Conservation (phyloP, 92 coral and sea anemone genomes). For the Zoanthus sociatus region DNA sequence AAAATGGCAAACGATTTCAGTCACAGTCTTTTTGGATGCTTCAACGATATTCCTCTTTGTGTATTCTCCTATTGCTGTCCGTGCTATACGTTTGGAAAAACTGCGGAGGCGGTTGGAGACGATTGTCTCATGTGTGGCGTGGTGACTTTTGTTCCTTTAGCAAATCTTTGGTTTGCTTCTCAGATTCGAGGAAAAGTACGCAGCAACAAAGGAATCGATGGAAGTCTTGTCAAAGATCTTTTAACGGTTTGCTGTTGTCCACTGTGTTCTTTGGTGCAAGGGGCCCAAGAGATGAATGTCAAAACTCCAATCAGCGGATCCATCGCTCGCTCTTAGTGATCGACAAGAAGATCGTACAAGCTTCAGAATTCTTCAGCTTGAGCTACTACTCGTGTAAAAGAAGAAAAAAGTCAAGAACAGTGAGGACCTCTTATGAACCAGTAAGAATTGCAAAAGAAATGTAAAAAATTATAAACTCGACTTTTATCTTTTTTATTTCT, state of each 20-base stretch:
- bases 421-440: neutral
- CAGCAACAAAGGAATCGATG: slow-evolving; percentile 88
- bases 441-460: neutral
- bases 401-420: neutral
- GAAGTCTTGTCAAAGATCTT: slow-evolving; percentile 76
- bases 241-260: slow-evolving; percentile 87
- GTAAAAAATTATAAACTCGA: neutral
- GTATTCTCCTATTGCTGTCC: slow-evolving; percentile 84
- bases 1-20: slow-evolving; percentile 68
- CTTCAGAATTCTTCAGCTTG: too few species aligned
- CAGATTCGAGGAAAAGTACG: slow-evolving; percentile 93
- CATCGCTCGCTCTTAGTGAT: slow-evolving; percentile 76
- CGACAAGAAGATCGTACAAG: neutral
- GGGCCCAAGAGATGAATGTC: slow-evolving; percentile 93
- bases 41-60: slow-evolving; percentile 83
- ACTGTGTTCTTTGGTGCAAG: slow-evolving; percentile 79
- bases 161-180: slow-evolving; percentile 77
- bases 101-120: slow-evolving; percentile 96
- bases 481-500: neutral
- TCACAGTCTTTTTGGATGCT: slow-evolving; percentile 83
- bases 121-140: slow-evolving; percentile 94
- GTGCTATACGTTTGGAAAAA: slow-evolving; percentile 94
- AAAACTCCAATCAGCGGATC: slow-evolving; percentile 95
- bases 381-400: too few species aligned
- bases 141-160: slow-evolving; percentile 77